A percentile compares a stretch with the other conserved stretches of the same genome.
These are phyloP conservation scores for Carollia perspicillata DNA, from an alignment of 2,113 vertebrate genomes.

Conservation along the genomic window DNA sequence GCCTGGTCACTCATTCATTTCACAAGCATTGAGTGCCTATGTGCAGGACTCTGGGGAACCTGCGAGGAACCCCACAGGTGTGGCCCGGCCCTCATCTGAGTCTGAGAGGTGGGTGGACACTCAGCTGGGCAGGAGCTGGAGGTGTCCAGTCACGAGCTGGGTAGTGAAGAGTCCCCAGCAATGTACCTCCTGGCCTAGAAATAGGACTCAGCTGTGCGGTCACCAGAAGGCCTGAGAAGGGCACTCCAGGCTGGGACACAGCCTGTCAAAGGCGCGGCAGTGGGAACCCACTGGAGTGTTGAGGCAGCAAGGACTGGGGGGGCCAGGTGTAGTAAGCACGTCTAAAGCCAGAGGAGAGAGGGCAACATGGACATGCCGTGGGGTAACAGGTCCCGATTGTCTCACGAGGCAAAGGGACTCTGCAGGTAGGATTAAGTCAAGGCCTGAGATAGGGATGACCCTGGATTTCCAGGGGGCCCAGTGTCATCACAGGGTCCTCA, in stretches of 20 bases:
- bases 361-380: not conserved
- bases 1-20: not conserved
- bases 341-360: not conserved
- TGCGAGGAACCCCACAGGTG: not conserved
- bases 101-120: not conserved
- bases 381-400: not conserved
- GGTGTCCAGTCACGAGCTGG: not conserved
- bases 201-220: accelerated
- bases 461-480: not conserved
- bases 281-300: not conserved
- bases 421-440: not conserved
- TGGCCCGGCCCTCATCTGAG: not conserved
- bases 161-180: not conserved
- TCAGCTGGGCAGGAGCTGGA: not conserved
- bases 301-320: not conserved
- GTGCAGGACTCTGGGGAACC: not conserved
- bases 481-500: not conserved
- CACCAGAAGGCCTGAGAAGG: not conserved
- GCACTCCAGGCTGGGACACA: not conserved
- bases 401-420: not conserved
- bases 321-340: not conserved
- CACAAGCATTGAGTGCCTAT: not conserved
- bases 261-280: not conserved
- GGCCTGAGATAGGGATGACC: not conserved
- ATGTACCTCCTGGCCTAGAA: not conserved